These are phyloP conservation scores for Physella acuta DNA, from an alignment of 1,140 invertebrate species.

Conservation along the genomic window DNA sequence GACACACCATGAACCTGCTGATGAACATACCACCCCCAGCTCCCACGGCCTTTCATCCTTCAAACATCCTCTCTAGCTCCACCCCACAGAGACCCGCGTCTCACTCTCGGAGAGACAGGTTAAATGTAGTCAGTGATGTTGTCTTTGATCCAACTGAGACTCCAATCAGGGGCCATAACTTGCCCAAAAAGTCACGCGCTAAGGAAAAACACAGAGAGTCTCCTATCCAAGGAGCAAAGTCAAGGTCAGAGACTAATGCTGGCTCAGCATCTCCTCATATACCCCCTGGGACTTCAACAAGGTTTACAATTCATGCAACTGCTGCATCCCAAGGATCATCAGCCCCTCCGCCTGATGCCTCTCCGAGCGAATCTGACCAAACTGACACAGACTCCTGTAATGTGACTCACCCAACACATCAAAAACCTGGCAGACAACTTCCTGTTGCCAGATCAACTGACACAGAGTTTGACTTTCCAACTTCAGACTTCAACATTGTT, in stretches of 20 bases:
- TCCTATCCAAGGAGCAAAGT: neutral
- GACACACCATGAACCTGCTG: conserved; percentile 41
- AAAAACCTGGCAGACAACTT: conserved; percentile 20
- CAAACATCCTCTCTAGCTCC: conserved; percentile 55
- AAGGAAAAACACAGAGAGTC: neutral
- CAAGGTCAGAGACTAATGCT: neutral
- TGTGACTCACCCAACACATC: conserved; percentile 35
- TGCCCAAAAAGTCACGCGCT: neutral
- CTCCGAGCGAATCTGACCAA: conserved; percentile 48
- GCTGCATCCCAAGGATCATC: conserved; percentile 26
- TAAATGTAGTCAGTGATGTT: conserved; percentile 26
- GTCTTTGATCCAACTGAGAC: conserved; percentile 46
- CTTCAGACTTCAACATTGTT: conserved; percentile 52
- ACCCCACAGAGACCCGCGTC: conserved; percentile 46
- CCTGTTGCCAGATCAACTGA: conserved; percentile 46
- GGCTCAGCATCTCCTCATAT: neutral
- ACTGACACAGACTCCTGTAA: conserved; percentile 51
- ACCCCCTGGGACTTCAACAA: neutral
- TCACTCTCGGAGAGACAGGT: conserved; percentile 25
- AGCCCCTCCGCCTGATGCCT: conserved; percentile 33
- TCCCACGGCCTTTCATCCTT: conserved; percentile 54
- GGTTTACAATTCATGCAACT: conserved; percentile 5
- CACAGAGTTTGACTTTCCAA: conserved; percentile 54
- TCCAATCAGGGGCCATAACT: conserved; percentile 50
- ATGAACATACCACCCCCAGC: conserved; percentile 51